A percentile compares a stretch with the other conserved stretches of the same genome.
Conservation (phyloP, 2,113 vertebrate species). For the Elgaria multicarinata region DNA sequence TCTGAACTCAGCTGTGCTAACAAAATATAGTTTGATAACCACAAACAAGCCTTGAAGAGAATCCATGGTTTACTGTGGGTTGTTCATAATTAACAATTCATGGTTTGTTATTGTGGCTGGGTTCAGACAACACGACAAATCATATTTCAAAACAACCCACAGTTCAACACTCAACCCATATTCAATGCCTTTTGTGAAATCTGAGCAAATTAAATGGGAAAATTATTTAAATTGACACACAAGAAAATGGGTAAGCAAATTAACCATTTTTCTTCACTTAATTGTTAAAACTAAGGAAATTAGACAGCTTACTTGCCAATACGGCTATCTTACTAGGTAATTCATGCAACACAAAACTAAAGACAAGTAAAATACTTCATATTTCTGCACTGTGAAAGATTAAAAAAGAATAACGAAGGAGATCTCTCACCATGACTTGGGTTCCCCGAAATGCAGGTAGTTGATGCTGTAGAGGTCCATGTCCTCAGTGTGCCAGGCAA, state of each 20-base stretch:
- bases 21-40: no score
- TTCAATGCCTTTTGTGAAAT: no score
- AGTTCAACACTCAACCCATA: no score
- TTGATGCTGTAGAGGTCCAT: slow-evolving; percentile 99
- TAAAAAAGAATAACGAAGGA: not conserved
- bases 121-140: no score
- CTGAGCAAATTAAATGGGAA: not conserved
- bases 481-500: slow-evolving; percentile 97
- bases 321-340: not conserved
- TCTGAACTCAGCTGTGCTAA: no score
- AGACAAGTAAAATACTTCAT: not conserved
- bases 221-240: not conserved
- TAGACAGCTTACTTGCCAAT: not conserved
- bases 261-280: not conserved
- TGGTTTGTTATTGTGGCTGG: no score
- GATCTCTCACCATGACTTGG: slow-evolving; percentile 92
- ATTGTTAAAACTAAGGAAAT: slow-evolving; percentile 3
- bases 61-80: no score
- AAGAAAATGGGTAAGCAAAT: not conserved
- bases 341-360: not conserved
- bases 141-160: no score
- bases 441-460: slow-evolving; percentile 96
- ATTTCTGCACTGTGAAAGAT: no score
- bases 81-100: no score
- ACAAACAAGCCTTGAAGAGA: no score